Evolutionary conservation across 2,113 vertebrate species (phyloP), one percentile per base, ranked within the genome.

Genomic region (Calyptomena viridis): DNA sequence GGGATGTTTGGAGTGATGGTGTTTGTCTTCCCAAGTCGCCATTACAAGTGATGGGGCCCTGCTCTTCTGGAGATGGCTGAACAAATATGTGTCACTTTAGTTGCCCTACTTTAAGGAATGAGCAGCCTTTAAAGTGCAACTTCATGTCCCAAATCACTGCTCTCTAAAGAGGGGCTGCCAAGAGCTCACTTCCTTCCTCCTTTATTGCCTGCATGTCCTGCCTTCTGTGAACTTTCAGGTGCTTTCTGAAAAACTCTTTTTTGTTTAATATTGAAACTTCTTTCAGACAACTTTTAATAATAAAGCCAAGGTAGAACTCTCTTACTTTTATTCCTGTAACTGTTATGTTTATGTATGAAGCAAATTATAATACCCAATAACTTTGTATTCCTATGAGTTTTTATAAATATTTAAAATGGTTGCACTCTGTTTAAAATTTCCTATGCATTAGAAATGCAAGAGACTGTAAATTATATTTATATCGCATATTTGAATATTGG

Each of bases 401-500:
- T 88, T 93, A 95, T 96, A 94, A 95, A 96, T 96, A 92, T 94
- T 95, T 95, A 71, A 91, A 93, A 40, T 40, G 3, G 5, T 80
- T 92, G 50, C 60, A 75, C 39, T 85, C 78, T 66, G 14, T 84
- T 84, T 37, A 86, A 88, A 83, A 83, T 91, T 85, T 87, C n/a
- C 46, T 20, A 64, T 90, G 60, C 59, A 92, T 92, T 91, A 86
- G 85, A 93, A 93, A 86, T 86, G 78, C 56, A 67, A 85, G 67
- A n/a, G 59, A 71, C 63, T 75, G 46, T 67, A 88, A 95, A 95
- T 95, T 94, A 82, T 83, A 85, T 95, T 91, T 90, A 82, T 91
- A 73, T 47, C 92, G 59, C 39, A 37, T 93, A 76, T 77, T 84
- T 89, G 76, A 89, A 89, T 94, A 90, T 68, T 64, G 62, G 30